A percentile compares a stretch with the other conserved stretches of the same genome.
phyloP scores from a whole-genome alignment of 2,113 vertebrate genomes.

The Arothron firmamentum region DNA sequence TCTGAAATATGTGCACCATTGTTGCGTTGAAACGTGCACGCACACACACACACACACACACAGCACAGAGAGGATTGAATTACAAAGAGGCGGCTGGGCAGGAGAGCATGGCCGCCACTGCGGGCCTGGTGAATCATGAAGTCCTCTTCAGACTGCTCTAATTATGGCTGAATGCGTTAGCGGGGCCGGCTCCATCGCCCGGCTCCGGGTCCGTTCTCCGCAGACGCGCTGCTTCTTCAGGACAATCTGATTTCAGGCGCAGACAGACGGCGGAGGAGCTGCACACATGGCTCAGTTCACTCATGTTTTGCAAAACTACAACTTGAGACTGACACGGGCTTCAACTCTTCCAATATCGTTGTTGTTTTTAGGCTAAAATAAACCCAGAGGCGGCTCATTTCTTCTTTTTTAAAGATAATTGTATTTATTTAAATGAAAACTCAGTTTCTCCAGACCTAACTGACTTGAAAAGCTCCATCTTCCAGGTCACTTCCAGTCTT shows the following conservation, averaged over 20 bases:
- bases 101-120: slow-evolving; percentile 55
- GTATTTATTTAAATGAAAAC: too few relatives aligned
- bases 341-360: too few relatives aligned
- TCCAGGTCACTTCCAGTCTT: too few relatives aligned
- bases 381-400: too few relatives aligned
- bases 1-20: slow-evolving; percentile 51
- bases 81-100: slow-evolving; percentile 56
- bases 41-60: not conserved
- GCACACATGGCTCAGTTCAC: not conserved
- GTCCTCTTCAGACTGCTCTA: slow-evolving; percentile 62
- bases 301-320: too few relatives aligned
- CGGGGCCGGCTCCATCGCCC: slow-evolving; percentile 26
- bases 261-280: not conserved
- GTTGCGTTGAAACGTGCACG: slow-evolving; percentile 22
- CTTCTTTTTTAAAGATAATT: too few relatives aligned
- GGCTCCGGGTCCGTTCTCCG: slow-evolving; percentile 6
- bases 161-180: slow-evolving; percentile 61
- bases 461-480: too few relatives aligned
- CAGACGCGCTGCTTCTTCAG: not conserved
- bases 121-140: slow-evolving; percentile 52
- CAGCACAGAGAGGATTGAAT: slow-evolving; percentile 58
- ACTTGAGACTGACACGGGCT: too few relatives aligned
- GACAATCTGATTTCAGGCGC: slow-evolving; percentile 15
- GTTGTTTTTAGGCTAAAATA: too few relatives aligned
- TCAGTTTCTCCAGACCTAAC: too few relatives aligned